These are phyloP conservation scores for Menidia beryllina DNA, from an alignment of 2,113 vertebrate genomes.

Conservation along the genomic window DNA sequence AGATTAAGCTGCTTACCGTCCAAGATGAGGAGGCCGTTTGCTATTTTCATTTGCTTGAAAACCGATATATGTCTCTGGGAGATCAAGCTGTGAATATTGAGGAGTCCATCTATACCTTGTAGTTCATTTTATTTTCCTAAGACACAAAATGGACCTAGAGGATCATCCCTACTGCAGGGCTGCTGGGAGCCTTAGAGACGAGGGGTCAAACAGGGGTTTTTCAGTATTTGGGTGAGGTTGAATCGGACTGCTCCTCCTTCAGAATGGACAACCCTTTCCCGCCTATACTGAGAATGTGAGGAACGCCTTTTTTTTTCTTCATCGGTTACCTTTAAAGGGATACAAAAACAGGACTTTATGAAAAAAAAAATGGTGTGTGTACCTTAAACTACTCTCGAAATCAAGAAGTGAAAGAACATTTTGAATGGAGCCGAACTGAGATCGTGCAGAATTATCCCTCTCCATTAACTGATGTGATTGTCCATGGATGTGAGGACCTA, in stretches of 20 bases:
- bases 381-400: conserved; percentile 60
- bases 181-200: conserved; percentile 63
- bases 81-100: conserved; percentile 76
- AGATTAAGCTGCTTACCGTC: conserved; percentile 72
- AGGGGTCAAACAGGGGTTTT: conserved; percentile 63
- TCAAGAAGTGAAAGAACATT: conserved; percentile 44
- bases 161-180: conserved; percentile 56
- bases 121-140: conserved; percentile 75
- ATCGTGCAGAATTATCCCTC: conserved; percentile 46
- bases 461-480: conserved; percentile 55
- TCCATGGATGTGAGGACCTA: conserved; percentile 50
- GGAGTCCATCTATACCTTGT: conserved; percentile 77
- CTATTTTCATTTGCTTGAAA: conserved; percentile 67
- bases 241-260: conserved; percentile 44
- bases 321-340: conserved; percentile 33
- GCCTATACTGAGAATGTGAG: conserved; percentile 53
- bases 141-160: conserved; percentile 73
- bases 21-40: conserved; percentile 43
- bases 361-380: conserved; percentile 38
- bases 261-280: conserved; percentile 28
- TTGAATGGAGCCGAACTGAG: conserved; percentile 48
- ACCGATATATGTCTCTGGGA: conserved; percentile 61
- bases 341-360: conserved; percentile 42
- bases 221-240: conserved; percentile 57
- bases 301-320: conserved; percentile 44